phyloP scores from a whole-genome alignment of 2,113 vertebrate species.

The Sapajus apella region DNA sequence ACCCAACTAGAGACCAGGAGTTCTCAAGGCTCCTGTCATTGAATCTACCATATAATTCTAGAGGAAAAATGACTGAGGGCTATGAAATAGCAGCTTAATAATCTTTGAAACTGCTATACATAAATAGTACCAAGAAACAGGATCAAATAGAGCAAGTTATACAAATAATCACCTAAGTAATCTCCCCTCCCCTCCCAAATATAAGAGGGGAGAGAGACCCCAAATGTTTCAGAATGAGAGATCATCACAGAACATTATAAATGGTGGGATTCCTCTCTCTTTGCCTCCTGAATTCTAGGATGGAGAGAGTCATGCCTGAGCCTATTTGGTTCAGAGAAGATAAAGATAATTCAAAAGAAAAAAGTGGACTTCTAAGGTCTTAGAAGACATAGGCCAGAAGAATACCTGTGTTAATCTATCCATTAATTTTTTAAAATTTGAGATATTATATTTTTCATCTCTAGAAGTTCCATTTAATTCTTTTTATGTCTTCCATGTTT shows the following conservation, averaged over 20 bases:
- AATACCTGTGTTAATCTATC: neutral
- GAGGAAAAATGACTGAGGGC: neutral
- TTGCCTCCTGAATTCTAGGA: neutral
- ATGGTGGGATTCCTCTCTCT: neutral
- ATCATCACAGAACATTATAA: neutral
- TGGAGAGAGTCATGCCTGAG: neutral
- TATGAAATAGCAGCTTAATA: neutral
- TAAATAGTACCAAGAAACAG: neutral
- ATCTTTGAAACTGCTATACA: neutral
- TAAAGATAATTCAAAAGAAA: neutral
- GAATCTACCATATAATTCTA: neutral
- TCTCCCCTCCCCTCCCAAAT: neutral
- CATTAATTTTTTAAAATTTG: neutral
- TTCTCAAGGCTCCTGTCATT: neutral
- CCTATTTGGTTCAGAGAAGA: neutral
- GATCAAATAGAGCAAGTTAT: neutral
- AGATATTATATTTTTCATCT: conserved; percentile 13
- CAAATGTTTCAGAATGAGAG: neutral
- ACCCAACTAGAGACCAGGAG: neutral
- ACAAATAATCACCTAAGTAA: neutral
- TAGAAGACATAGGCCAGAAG: neutral
- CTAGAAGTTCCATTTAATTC: neutral
- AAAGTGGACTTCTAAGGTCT: neutral
- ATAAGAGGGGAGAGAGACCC: neutral
- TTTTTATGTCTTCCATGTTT: neutral